A percentile compares a stretch with the other conserved stretches of the same genome.
phyloP scores from a whole-genome alignment of 2,113 vertebrate genomes.

The Neomonachus schauinslandi region DNA sequence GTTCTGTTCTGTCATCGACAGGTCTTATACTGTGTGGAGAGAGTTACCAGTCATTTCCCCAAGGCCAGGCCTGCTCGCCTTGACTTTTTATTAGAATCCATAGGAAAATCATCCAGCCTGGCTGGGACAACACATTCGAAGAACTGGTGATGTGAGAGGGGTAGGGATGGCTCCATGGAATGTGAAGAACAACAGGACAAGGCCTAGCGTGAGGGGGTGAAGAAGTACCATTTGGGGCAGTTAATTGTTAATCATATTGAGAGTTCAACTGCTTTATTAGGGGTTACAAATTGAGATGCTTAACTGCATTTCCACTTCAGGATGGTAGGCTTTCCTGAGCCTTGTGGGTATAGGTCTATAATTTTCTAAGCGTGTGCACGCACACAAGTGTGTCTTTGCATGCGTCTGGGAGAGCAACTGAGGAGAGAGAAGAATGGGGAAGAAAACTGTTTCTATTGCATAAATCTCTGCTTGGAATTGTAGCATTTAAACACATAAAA shows the following conservation, averaged over 20 bases:
- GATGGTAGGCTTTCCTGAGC: neutral
- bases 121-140: neutral
- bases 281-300: neutral
- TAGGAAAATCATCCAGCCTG: conserved; percentile 61
- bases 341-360: neutral
- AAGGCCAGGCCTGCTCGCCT: conserved; percentile 67
- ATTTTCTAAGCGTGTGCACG: neutral
- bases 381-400: neutral
- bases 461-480: neutral
- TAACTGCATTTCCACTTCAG: neutral
- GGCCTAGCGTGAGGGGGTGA: neutral
- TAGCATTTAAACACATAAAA: neutral
- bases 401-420: neutral
- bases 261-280: neutral
- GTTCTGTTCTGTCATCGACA: conserved; percentile 60
- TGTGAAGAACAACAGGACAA: neutral
- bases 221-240: neutral
- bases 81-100: conserved; percentile 50
- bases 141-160: neutral
- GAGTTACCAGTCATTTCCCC: conserved; percentile 68
- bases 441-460: neutral
- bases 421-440: neutral
- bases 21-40: neutral
- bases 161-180: neutral
- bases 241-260: neutral